Evolutionary conservation across 2,888 invertebrate genomes (phyloP).

Genomic region (Hypsopygia costalis): DNA sequence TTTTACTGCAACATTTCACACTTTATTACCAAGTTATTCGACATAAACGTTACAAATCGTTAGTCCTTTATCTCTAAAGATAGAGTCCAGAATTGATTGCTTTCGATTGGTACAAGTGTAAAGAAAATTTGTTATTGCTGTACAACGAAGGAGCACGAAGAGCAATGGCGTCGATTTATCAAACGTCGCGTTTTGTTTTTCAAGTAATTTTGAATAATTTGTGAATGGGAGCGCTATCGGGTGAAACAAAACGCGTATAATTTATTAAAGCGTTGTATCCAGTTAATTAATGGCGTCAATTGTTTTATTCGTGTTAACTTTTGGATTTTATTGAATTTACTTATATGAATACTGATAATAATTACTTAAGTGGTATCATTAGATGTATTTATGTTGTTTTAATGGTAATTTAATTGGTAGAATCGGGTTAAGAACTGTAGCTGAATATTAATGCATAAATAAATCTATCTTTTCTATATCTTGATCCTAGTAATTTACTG

Average conservation of each 20-base stretch:
- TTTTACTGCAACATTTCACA: constrained; percentile 33
- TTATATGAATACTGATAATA: constrained; percentile 25
- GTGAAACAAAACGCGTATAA: constrained; percentile 40
- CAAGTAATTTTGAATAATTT: constrained; percentile 64
- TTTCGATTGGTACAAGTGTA: constrained; percentile 1
- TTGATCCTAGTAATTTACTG: background rate
- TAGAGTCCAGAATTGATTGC: constrained; percentile 22
- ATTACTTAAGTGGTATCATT: constrained; percentile 18
- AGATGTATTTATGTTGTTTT: constrained; percentile 37
- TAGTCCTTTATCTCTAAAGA: constrained; percentile 12
- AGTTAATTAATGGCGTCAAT: constrained; percentile 55
- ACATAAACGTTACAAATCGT: constrained; percentile 17
- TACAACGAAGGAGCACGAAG: constrained; percentile 33
- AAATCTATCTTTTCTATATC: background rate
- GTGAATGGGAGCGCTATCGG: constrained; percentile 57
- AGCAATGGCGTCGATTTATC: constrained; percentile 56
- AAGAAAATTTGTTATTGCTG: constrained; percentile 22
- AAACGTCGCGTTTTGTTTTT: constrained; percentile 49
- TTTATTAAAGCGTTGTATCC: constrained; percentile 51
- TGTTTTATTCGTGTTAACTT: constrained; percentile 40
- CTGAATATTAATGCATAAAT: constrained; percentile 5
- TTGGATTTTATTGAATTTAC: constrained; percentile 36
- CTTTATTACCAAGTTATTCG: constrained; percentile 28
- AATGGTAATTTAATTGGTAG: constrained; percentile 34
- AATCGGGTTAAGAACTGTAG: constrained; percentile 14